Base-by-base conservation (phyloP, 2,888 invertebrate species). In the Dryadula phaetusa region DNA sequence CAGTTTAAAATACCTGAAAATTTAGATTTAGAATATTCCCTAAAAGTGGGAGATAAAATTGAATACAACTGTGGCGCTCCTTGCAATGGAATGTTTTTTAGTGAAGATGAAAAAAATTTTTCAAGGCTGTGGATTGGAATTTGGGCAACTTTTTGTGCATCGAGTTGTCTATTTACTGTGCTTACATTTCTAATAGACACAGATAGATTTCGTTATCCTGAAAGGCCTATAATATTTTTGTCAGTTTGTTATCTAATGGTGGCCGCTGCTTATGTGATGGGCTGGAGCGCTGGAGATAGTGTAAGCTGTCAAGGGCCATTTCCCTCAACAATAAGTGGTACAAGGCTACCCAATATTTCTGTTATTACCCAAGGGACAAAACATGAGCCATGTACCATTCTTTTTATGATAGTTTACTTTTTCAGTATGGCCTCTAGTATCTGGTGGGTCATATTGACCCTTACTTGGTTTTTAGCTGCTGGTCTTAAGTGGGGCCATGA, bases 401-500 rank as follows among this genome's bases (percentile, higher is more conserved):
- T 99, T 66, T 99, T 99, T 88, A 98, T 99, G 98, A 95, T 98
- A 79, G 95, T 98, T 53, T 98, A 98, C 90, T 99, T 98, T 93
- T 99, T 98, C 86, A 97, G 97, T 82, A 98, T 98, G 98, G 98
- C 98, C 28, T 98, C 98, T 53, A 98, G 97, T 83, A 97, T 99
- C 80, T 99, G 99, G 99, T 99, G 99, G 99, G 98, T 99, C 62
- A 96, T 99, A 77, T 92, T 99, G 79, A 98, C 99, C 18, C 94
- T 99, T 72, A 98, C 99, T 64, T 99, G 99, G 99, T 99, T 98
- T 90, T 92, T 99, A 80, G 98, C 98, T 47, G 98, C 99, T 70
- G 98, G 98, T 37, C 94, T 99, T 67, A 99, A 99, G 91, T 99
- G 99, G 99, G 98, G 98, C 52, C 98, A 98, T 87, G 99, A 99